These are phyloP conservation scores for Otocyon megalotis DNA, from an alignment of 2,113 vertebrate species.

Conservation along the genomic window DNA sequence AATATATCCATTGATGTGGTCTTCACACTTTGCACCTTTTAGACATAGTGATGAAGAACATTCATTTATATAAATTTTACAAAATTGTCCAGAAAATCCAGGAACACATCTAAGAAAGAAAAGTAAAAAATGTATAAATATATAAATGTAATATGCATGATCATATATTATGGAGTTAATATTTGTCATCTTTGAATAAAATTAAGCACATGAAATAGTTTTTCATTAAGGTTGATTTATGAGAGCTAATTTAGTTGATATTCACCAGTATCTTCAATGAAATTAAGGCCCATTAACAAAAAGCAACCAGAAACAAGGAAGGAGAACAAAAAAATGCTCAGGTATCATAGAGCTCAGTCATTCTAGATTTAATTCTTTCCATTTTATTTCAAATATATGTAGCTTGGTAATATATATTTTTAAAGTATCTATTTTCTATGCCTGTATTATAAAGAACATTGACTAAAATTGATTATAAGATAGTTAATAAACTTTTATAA, in stretches of 20 bases:
- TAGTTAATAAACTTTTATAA: not conserved
- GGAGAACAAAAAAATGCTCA: not conserved
- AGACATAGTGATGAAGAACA: conserved; percentile 91
- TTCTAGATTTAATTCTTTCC: not conserved
- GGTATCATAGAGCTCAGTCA: not conserved
- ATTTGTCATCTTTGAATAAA: not conserved
- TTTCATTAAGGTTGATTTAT: not conserved
- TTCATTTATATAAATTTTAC: conserved; percentile 89
- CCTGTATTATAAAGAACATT: not conserved
- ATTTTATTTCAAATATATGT: not conserved
- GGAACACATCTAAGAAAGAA: conserved; percentile 81
- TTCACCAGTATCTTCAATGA: not conserved
- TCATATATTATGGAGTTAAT: not conserved
- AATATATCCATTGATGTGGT: conserved; percentile 90
- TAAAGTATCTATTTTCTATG: not conserved
- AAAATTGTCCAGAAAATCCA: conserved; percentile 85
- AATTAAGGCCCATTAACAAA: not conserved
- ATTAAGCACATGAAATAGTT: not conserved
- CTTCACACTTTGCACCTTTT: conserved; percentile 89
- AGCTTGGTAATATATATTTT: not conserved
- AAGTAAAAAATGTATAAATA: not conserved
- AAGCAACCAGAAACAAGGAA: not conserved
- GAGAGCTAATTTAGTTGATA: not conserved
- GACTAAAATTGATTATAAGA: not conserved
- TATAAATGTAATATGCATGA: not conserved